phyloP scores from a whole-genome alignment of 2,888 invertebrate species.

The Acronicta aceris region DNA sequence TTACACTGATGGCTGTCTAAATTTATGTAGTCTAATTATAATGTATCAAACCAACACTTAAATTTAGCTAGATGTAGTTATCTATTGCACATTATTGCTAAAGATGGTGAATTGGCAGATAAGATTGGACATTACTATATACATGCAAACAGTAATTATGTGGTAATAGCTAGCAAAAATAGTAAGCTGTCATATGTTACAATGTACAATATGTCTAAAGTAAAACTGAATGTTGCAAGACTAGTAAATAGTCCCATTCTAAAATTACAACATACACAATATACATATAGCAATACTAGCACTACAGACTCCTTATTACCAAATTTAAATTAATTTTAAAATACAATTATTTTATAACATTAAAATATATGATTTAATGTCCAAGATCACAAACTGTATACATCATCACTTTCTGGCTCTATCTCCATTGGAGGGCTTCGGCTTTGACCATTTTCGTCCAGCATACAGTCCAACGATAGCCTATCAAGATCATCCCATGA shows the following conservation, averaged over 20 bases:
- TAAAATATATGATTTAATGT: conserved; percentile 44
- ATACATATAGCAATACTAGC: conserved; percentile 47
- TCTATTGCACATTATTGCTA: background rate
- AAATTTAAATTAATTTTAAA: conserved; percentile 30
- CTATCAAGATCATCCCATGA: conserved; percentile 90
- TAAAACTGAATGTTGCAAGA: conserved; percentile 15
- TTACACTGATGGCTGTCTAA: too few relatives aligned
- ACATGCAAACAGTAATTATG: conserved; percentile 1
- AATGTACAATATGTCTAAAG: background rate
- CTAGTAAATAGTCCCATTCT: conserved; percentile 8
- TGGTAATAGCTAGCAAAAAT: background rate
- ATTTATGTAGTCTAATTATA: too few relatives aligned
- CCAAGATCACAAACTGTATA: conserved; percentile 67
- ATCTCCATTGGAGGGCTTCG: conserved; percentile 55
- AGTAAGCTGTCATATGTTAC: background rate
- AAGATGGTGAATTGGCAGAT: conserved; percentile 1
- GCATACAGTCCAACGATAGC: conserved; percentile 79
- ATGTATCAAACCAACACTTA: too few relatives aligned
- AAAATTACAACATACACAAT: conserved; percentile 42
- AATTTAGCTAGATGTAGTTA: background rate
- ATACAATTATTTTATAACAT: conserved; percentile 46
- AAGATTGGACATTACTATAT: conserved; percentile 8
- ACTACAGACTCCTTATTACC: conserved; percentile 29
- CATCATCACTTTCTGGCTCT: conserved; percentile 68
- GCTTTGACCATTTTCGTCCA: conserved; percentile 63